Conservation (phyloP, 2,113 vertebrate genomes). For the Podarcis raffonei region DNA sequence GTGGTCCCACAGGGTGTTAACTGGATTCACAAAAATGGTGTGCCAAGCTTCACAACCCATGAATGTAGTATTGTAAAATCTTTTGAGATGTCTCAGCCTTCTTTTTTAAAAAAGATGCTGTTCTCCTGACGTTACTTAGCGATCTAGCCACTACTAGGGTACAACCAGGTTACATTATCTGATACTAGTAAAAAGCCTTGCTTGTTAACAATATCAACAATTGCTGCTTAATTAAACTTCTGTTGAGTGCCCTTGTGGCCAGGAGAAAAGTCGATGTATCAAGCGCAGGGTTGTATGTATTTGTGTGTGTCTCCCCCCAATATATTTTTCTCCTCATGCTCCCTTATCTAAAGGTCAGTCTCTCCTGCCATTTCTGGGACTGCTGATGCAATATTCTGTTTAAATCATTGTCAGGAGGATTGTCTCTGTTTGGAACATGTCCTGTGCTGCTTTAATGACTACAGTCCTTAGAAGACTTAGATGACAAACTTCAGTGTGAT, state of each 20-base stretch:
- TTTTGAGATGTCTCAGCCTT: neutral
- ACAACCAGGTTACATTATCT: neutral
- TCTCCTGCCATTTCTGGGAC: slow-evolving; percentile 39
- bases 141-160: neutral
- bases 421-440: slow-evolving; percentile 10
- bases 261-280: slow-evolving; percentile 44
- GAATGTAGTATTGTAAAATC: slow-evolving; percentile 40
- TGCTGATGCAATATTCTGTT: slow-evolving; percentile 69
- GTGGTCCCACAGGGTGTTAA: neutral
- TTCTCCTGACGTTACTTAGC: slow-evolving; percentile 31
- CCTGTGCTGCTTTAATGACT: slow-evolving; percentile 54
- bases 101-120: slow-evolving; percentile 17
- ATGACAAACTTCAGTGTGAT: slow-evolving; percentile 17
- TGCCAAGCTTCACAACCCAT: slow-evolving; percentile 18
- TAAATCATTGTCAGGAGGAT: slow-evolving; percentile 49
- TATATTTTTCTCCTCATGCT: slow-evolving; percentile 14
- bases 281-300: slow-evolving; percentile 22
- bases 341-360: slow-evolving; percentile 20
- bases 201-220: neutral
- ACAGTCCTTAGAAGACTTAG: slow-evolving; percentile 49
- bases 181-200: slow-evolving; percentile 9
- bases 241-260: slow-evolving; percentile 39
- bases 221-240: slow-evolving; percentile 28
- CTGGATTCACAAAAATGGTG: neutral
- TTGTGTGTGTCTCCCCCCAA: neutral